Base-by-base conservation (phyloP, 2,888 invertebrate genomes). In the Phytoseiulus persimilis region DNA sequence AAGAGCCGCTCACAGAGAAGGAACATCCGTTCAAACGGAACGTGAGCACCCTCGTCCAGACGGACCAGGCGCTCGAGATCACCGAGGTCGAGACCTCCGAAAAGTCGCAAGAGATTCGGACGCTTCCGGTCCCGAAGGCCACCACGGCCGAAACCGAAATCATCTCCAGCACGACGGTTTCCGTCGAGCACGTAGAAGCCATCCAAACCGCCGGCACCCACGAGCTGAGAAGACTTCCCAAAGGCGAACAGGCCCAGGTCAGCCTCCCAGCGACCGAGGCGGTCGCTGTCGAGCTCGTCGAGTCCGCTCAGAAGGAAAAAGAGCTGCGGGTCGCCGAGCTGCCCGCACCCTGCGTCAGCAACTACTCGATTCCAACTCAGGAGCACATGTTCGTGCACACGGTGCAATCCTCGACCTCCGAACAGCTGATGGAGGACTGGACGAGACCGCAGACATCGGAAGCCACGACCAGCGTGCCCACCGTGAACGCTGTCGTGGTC, bases 41-140 rank as follows among this genome's bases (percentile, higher is more conserved):
- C 46, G 91, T 91, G 18, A 83, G 83, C 31, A 83, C 90, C 65
- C 28, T 90, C 84, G 89, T 91, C 28, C 90, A 91, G 1, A 89
- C 89, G 14, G 90, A 89, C 46, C 90, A 91, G 83, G 90, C 90
- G 83, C 87, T 90, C 31, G 89, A 91, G 89, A 83, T 91, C 32
- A 91, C 91, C 31, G 91, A 91, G 89, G 89, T 91, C 31, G 90
- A 90, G 28, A 39, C 91, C 14, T 89, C 45, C 32, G 90, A 90
- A n/a, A 89, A 87, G 11, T 90, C 89, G 32, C 90, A 90, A 31
- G 90, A 90, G 28, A 84, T 91, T 0, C 39, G 45, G 65, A 90
- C 90, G 1, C 28, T 65, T 2, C 31, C 31, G 28, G 89, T 87
- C 23, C 87, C 87, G 28, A 87, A 87, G 23, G 87, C 87, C 32